phyloP scores from a whole-genome alignment of 2,888 invertebrate species.

The Cloeon dipterum region DNA sequence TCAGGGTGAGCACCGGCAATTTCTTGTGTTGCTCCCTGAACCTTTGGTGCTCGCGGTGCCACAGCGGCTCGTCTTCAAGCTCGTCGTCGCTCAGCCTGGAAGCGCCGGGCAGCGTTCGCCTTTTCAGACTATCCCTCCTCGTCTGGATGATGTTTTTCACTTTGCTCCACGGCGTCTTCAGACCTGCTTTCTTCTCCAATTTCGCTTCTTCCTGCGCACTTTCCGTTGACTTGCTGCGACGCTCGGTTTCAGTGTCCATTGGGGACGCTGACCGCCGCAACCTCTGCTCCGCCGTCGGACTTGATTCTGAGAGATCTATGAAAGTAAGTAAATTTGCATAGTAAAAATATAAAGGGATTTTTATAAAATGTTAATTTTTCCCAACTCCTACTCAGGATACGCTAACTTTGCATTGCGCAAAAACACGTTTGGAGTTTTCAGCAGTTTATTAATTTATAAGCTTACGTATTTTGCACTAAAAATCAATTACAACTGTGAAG shows the following conservation, averaged over 20 bases:
- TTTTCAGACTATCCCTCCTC: constrained; percentile 38
- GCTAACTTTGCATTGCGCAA: too few relatives aligned
- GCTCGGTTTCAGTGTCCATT: constrained; percentile 8
- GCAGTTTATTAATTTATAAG: too few relatives aligned
- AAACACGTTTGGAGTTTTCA: too few relatives aligned
- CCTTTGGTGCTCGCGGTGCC: not conserved
- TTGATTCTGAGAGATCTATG: too few relatives aligned
- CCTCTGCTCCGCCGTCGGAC: constrained; percentile 3
- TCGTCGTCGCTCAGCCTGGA: constrained; percentile 4
- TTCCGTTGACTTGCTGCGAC: constrained; percentile 13
- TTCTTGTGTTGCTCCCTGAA: constrained; percentile 7
- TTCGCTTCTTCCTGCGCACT: constrained; percentile 9
- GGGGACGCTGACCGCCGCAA: constrained; percentile 7
- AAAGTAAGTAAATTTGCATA: too few relatives aligned
- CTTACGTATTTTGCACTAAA: too few relatives aligned
- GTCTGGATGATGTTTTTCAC: constrained; percentile 56
- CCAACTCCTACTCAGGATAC: too few relatives aligned
- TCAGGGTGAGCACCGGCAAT: constrained; percentile 26
- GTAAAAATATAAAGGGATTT: too few relatives aligned
- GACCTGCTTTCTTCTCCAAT: constrained; percentile 22
- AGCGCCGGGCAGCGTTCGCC: constrained; percentile 15
- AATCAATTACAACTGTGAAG: too few relatives aligned
- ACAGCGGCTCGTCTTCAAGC: not conserved
- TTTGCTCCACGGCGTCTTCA: constrained; percentile 53
- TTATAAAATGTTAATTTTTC: too few relatives aligned